A percentile compares a stretch with the other conserved stretches of the same genome.
phyloP scores from a whole-genome alignment of 1,140 invertebrate genomes.

The Aradophagus sp. region DNA sequence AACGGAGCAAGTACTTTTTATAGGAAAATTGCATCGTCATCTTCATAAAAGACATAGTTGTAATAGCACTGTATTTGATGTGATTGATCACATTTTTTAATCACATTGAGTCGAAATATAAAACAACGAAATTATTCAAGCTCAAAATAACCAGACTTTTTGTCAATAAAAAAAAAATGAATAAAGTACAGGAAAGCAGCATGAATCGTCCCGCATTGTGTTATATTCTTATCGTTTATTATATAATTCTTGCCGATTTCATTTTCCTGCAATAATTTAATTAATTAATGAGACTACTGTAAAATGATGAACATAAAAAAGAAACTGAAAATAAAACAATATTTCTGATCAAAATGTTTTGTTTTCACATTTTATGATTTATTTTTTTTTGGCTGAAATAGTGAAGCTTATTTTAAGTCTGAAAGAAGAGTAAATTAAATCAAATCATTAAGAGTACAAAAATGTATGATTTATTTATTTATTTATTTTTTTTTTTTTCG shows the following conservation, averaged over 20 bases:
- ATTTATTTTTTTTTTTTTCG: background rate
- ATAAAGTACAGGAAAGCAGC: conserved; percentile 11
- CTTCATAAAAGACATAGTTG: conserved; percentile 18
- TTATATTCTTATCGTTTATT: conserved; percentile 63
- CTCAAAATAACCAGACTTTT: conserved; percentile 13
- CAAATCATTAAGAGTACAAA: background rate
- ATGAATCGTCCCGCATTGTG: conserved; percentile 61
- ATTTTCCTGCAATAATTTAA: conserved; percentile 66
- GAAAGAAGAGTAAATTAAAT: background rate
- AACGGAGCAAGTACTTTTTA: conserved; percentile 31
- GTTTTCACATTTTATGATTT: too few relatives aligned
- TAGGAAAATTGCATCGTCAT: conserved; percentile 30
- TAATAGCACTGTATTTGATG: conserved; percentile 7
- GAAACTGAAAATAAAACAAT: conserved; percentile 62
- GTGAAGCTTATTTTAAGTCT: background rate
- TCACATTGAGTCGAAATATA: conserved; percentile 45
- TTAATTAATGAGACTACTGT: conserved; percentile 65
- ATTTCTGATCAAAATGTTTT: conserved; percentile 36
- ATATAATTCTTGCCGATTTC: conserved; percentile 67
- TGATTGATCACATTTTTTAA: conserved; percentile 19
- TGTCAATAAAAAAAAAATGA: background rate
- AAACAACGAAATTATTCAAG: conserved; percentile 46
- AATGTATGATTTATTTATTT: background rate
- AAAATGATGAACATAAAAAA: conserved; percentile 60
- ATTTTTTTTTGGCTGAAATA: background rate